These are phyloP conservation scores for Tipula unca DNA, from an alignment of 2,888 invertebrate genomes.

Conservation along the genomic window DNA sequence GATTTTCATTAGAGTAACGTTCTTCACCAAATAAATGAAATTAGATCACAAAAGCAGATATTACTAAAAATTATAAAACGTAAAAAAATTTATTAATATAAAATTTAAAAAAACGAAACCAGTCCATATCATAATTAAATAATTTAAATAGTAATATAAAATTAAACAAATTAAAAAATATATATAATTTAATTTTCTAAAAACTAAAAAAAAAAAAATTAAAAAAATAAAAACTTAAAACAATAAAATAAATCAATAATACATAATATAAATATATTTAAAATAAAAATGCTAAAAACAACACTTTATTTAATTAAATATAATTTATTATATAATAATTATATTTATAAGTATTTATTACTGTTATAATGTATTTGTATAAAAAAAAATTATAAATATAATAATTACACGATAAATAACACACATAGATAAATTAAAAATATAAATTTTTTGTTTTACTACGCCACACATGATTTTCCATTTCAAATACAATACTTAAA, in stretches of 20 bases:
- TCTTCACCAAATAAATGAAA: neutral
- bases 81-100: neutral
- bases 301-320: neutral
- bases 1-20: neutral
- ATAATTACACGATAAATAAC: neutral
- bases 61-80: neutral
- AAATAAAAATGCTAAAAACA: neutral
- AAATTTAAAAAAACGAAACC: neutral
- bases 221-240: neutral
- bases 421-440: neutral
- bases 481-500: neutral
- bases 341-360: neutral
- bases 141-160: neutral
- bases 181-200: neutral
- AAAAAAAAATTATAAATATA: neutral
- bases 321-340: neutral
- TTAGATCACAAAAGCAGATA: neutral
- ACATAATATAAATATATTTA: neutral
- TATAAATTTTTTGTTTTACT: too few relatives aligned
- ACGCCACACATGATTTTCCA: neutral
- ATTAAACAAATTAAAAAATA: neutral
- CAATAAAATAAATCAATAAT: neutral
- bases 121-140: conserved; percentile 9
- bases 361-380: neutral
- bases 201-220: neutral